Base-by-base conservation (phyloP, 2,888 invertebrate genomes). In the Pocota personata region DNA sequence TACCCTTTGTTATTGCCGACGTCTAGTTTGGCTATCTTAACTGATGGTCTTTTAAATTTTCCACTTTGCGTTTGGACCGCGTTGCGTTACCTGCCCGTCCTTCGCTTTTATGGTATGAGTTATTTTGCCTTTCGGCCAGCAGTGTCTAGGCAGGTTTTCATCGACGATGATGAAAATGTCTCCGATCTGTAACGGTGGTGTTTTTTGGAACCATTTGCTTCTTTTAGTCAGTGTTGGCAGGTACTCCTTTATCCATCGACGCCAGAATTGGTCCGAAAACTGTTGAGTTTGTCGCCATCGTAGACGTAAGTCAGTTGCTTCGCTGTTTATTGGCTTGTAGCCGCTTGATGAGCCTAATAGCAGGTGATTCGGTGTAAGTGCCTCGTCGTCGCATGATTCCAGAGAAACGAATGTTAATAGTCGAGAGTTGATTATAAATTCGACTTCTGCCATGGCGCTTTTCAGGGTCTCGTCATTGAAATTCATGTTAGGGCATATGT, bases 301-400 rank as follows among this genome's bases (percentile, higher is more conserved):
- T 55, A 24, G 24, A 24, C 24, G 24, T 24, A 24, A 24, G 24
- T 24, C 24, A 24, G 24, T 24, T 3, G 4, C 24, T 24, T 24
- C 24, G 24, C 24, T 24, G 24, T 24, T 24, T 24, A 87, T 48
- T 8, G 79, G 78, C 37, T 79, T 84, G 35, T 82, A 82, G 1
- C 86, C 79, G 14, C 40, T 64, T 52, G 84, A 79, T 12, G 87
- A 87, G 2, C 87, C 88, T 8, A 87, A 14, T 12, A 88, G 43
- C 27, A 87, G 27, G 55, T 88, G 88, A 43, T 87, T 87, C 4
- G 80, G 86, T 1, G 88, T 88, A 14, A 88, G 27, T 12, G 87
- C 83, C 30, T 87, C 82, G 30, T 87, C 87, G 14, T 87, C 87
- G 12, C 60, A 32, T 12, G 57, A 64, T 12, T 84, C 84, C 7